Conservation (phyloP, 2,888 invertebrate species). For the Zaprionus obscuricornis region DNA sequence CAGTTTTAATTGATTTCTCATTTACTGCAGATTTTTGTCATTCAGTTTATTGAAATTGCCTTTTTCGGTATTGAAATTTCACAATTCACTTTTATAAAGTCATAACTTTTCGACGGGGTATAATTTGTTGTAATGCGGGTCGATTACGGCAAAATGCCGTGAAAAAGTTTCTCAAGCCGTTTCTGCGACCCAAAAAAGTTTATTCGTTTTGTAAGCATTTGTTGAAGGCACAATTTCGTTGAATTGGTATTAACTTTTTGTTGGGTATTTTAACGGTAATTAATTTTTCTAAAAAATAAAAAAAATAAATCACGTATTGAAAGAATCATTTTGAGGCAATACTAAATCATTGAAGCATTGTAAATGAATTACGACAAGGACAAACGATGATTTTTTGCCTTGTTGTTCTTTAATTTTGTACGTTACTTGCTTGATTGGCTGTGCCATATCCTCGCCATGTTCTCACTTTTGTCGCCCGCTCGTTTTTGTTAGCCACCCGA, state of each 20-base stretch:
- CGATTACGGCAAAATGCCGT: conserved; percentile 24
- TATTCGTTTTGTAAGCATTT: conserved; percentile 38
- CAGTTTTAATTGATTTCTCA: conserved; percentile 36
- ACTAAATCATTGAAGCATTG: conserved; percentile 66
- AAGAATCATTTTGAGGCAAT: conserved; percentile 22
- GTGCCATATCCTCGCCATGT: background rate
- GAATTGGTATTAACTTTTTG: conserved; percentile 40
- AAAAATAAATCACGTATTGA: no score
- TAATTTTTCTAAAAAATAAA: conserved; percentile 48
- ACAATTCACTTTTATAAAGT: conserved; percentile 46
- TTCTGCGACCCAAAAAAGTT: conserved; percentile 48
- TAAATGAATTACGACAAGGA: conserved; percentile 46
- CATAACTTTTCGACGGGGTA: conserved; percentile 51
- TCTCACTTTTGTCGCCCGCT: background rate
- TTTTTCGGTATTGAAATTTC: background rate
- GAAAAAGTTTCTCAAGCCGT: no score
- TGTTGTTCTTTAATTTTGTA: conserved; percentile 73
- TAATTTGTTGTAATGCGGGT: conserved; percentile 29
- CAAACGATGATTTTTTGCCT: background rate
- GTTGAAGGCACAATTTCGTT: conserved; percentile 6
- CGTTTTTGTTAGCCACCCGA: no score
- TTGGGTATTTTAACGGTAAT: conserved; percentile 63
- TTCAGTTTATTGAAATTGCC: conserved; percentile 1
- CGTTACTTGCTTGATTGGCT: conserved; percentile 59
- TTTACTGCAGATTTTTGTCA: conserved; percentile 11